phyloP scores from a whole-genome alignment of 2,113 vertebrate genomes.

The Melospiza melodia region DNA sequence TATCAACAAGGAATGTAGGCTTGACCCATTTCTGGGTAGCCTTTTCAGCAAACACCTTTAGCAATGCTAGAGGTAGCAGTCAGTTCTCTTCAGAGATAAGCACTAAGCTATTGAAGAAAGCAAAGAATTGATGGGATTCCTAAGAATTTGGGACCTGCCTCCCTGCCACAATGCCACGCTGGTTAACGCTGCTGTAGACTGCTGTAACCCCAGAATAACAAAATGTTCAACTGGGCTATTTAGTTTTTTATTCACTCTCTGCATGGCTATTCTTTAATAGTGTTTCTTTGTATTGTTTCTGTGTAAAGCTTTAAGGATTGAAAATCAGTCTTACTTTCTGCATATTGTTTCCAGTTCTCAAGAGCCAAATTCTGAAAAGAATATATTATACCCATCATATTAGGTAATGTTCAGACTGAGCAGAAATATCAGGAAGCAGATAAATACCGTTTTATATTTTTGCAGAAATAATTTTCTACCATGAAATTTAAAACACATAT shows the following conservation, averaged over 20 bases:
- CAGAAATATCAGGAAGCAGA: neutral
- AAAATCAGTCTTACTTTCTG: neutral
- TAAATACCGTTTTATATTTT: neutral
- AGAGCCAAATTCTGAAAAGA: neutral
- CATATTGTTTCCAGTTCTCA: neutral
- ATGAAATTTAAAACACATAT: neutral
- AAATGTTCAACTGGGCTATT: neutral
- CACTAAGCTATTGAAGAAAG: slow-evolving; percentile 14
- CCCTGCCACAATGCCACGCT: neutral
- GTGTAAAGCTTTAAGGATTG: neutral
- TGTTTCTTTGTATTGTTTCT: neutral
- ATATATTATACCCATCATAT: neutral
- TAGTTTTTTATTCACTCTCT: neutral
- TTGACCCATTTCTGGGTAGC: slow-evolving; percentile 11
- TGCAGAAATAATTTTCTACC: neutral
- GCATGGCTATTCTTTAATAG: neutral
- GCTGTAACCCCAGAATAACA: neutral
- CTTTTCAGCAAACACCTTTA: slow-evolving; percentile 44
- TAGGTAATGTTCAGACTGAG: neutral
- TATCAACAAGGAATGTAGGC: slow-evolving; percentile 7
- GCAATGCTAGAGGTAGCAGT: neutral
- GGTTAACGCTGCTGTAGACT: neutral
- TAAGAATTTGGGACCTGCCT: slow-evolving; percentile 19
- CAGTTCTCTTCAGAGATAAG: slow-evolving; percentile 22
- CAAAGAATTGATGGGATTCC: slow-evolving; percentile 23